phyloP scores from a whole-genome alignment of 2,113 vertebrate genomes.

The Arenaria interpres region DNA sequence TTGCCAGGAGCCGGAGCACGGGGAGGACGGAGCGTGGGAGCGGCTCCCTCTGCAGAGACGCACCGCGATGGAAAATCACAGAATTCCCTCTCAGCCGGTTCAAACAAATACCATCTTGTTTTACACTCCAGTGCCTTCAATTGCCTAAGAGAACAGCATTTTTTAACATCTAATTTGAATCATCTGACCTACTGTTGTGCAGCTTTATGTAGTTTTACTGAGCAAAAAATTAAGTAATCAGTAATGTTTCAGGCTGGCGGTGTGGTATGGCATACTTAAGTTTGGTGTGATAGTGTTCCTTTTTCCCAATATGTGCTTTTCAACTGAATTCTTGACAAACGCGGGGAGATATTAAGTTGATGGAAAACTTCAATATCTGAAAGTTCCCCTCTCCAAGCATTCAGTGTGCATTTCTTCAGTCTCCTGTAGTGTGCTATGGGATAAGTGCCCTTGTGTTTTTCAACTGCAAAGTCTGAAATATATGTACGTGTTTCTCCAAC shows the following conservation, averaged over 20 bases:
- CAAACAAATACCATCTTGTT: not conserved
- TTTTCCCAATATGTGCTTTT: not conserved
- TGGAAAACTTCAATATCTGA: not conserved
- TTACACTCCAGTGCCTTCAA: not conserved
- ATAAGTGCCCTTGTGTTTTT: not conserved
- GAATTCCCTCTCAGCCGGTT: not conserved
- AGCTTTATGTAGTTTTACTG: not conserved
- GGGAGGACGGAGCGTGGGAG: not conserved
- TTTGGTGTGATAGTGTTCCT: too few species aligned
- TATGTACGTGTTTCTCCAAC: not conserved
- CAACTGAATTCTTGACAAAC: not conserved
- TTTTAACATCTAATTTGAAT: constrained; percentile 17
- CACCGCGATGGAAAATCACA: not conserved
- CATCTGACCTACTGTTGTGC: not conserved
- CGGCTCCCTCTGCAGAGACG: not conserved
- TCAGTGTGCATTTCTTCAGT: not conserved
- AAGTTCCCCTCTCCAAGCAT: not conserved
- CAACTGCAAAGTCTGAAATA: not conserved
- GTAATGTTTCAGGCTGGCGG: not conserved
- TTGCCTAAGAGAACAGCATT: not conserved
- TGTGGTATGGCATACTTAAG: not conserved
- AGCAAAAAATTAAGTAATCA: not conserved
- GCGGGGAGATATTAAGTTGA: not conserved
- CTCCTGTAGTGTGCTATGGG: not conserved
- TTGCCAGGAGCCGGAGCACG: not conserved